phyloP scores from a whole-genome alignment of 1,140 invertebrate species.

The Drosophila parabipectinata region DNA sequence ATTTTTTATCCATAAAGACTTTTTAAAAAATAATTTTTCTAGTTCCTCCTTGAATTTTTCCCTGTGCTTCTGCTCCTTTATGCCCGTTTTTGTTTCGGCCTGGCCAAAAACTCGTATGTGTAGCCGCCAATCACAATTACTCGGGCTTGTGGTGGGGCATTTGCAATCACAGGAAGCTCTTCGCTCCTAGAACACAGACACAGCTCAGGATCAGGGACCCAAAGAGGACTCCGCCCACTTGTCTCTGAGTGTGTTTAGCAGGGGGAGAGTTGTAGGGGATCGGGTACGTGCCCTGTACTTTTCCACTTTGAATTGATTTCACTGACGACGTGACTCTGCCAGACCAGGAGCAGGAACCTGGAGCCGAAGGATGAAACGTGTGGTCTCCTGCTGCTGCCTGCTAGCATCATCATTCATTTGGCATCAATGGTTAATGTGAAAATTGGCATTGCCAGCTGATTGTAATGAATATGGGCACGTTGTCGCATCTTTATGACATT shows the following conservation, averaged over 20 bases:
- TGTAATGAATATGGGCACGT: slow-evolving; percentile 72
- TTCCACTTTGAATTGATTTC: slow-evolving; percentile 63
- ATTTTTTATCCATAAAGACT: neutral
- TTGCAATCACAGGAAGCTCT: slow-evolving; percentile 43
- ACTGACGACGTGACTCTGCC: slow-evolving; percentile 44
- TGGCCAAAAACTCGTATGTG: slow-evolving; percentile 47
- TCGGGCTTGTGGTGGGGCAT: slow-evolving; percentile 35
- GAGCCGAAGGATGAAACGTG: slow-evolving; percentile 4
- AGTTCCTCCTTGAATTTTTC: neutral
- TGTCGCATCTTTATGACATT: slow-evolving; percentile 67
- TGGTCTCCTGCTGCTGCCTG: neutral
- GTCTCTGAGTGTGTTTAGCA: slow-evolving; percentile 23
- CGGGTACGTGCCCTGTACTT: slow-evolving; percentile 58
- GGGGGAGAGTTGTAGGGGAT: slow-evolving; percentile 9
- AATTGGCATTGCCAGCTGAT: slow-evolving; percentile 66
- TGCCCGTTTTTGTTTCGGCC: slow-evolving; percentile 18
- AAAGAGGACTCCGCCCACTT: slow-evolving; percentile 22
- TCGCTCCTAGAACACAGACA: slow-evolving; percentile 10
- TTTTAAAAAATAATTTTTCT: neutral
- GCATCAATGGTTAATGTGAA: slow-evolving; percentile 76
- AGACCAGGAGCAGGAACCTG: neutral
- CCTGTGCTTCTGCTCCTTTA: slow-evolving; percentile 14
- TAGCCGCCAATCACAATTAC: slow-evolving; percentile 78
- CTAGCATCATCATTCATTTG: slow-evolving; percentile 71
- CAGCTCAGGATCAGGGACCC: neutral